Conservation (phyloP, 1,140 invertebrate genomes). For the Copidosoma floridanum region DNA sequence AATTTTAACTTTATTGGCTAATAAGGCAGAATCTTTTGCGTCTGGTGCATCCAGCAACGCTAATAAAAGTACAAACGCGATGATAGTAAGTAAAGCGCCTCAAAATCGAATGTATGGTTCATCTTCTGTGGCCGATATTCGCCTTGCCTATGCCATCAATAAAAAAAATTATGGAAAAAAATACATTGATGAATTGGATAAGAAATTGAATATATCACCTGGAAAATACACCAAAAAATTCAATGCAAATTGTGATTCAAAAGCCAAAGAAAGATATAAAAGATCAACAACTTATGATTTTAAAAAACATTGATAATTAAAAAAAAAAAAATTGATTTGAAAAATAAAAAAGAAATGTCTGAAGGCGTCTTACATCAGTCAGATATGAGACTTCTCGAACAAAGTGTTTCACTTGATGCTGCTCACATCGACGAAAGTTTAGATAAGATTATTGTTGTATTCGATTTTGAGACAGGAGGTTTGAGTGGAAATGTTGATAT, state of each 20-base stretch:
- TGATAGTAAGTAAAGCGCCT: not conserved
- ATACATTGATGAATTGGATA: not conserved
- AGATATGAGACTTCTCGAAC: not conserved
- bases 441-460: too few species aligned
- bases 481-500: not conserved
- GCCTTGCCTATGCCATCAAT: not conserved
- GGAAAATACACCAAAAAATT: not conserved
- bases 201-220: not conserved
- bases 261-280: not conserved
- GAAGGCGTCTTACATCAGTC: not conserved
- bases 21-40: not conserved
- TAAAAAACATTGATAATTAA: not conserved
- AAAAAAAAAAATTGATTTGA: not conserved
- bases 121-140: not conserved
- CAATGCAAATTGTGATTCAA: not conserved
- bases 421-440: not conserved
- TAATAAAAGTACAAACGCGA: conserved; percentile 6
- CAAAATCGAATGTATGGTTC: not conserved
- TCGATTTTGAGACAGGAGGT: not conserved
- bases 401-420: too few species aligned
- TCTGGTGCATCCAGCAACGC: conserved; percentile 2
- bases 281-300: not conserved
- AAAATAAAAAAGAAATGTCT: not conserved
- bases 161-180: not conserved
- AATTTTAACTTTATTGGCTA: too few species aligned